These are phyloP conservation scores for Eupithecia subfuscata DNA, from an alignment of 2,888 invertebrate species.

Conservation along the genomic window DNA sequence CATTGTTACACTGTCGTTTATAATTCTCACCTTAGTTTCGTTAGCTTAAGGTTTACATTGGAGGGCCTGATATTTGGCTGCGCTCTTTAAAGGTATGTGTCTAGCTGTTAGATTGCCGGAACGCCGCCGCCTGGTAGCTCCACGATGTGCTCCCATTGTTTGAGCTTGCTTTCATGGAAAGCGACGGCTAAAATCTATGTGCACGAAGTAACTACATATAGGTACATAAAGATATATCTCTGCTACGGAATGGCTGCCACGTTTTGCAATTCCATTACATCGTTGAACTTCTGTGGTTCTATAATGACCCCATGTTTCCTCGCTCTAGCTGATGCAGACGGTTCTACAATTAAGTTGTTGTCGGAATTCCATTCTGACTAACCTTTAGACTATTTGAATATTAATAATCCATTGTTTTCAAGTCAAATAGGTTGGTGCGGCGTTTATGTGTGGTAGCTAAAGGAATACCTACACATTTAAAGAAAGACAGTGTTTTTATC, in stretches of 20 bases:
- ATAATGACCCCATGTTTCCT: conserved; percentile 2
- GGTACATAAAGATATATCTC: background rate
- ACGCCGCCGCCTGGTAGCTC: conserved; percentile 23
- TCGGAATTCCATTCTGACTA: conserved; percentile 25
- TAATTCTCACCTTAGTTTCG: background rate
- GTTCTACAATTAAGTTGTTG: conserved; percentile 30
- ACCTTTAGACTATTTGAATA: conserved; percentile 43
- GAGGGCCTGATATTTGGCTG: conserved; percentile 31
- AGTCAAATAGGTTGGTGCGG: conserved; percentile 5
- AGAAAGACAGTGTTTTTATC: background rate
- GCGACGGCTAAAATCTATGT: conserved; percentile 23
- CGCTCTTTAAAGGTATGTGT: conserved; percentile 26
- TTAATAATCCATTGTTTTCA: conserved; percentile 41
- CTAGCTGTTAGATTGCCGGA: conserved; percentile 32
- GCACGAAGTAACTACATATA: background rate
- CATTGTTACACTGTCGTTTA: conserved; percentile 1
- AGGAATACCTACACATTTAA: background rate
- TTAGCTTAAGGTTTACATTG: conserved; percentile 15
- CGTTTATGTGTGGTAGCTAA: background rate
- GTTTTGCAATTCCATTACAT: conserved; percentile 18
- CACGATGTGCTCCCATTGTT: conserved; percentile 36
- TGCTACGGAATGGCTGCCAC: background rate
- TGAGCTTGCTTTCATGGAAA: conserved; percentile 34
- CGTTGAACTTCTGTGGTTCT: conserved; percentile 10
- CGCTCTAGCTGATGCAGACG: conserved; percentile 3